Evolutionary conservation across 2,888 invertebrate species (phyloP), one percentile per base, ranked within the genome.

Genomic region (Hartigia nigra): DNA sequence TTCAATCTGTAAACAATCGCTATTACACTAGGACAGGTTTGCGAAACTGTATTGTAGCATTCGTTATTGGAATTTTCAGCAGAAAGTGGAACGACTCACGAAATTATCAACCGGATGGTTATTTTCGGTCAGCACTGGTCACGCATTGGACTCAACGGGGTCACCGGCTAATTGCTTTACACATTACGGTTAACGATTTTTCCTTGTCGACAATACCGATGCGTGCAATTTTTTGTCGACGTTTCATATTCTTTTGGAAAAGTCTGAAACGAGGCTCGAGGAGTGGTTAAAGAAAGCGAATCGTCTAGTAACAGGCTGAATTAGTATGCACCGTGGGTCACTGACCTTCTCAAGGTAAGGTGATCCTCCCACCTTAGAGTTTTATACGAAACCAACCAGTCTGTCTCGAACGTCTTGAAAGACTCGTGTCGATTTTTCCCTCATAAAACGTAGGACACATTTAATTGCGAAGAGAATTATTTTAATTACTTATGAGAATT

Each of bases 301-400:
- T 72, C 31, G 12, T 34, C 31, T 34, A n/a, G 55, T 55, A 81
- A 74, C 78, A 80, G 81, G 82, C 78, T 78, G 78, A 78, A 83
- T 86, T 84, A 84, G 83, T 85, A 86, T 87, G 85, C 85, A 78
- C 55, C 75, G 75, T 55, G 79, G 84, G 79, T 83, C 82, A 80
- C 80, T 81, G 82, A 78, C 81, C 77, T 70, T 83, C 76, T 74
- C 83, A 84, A 84, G 82, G 83, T 82, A 79, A 82, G 75, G 70
- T 74, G 31, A 31, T 74, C 78, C 78, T 70, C 74, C 78, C 75
- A 39, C 74, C 36, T 36, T n/a, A n/a, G 72, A 72, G 23, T 72
- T 69, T 70, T 76, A 76, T 77, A 80, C 74, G 80, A 81, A 86
- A 85, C 86, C 82, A 81, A 83, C 86, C 83, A 84, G 84, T 84